Percentiles rank a stretch among this genome's conserved stretches.
These are phyloP conservation scores for Drosophila peninsularis DNA, from an alignment of 2,888 invertebrate genomes.

Conservation along the genomic window DNA sequence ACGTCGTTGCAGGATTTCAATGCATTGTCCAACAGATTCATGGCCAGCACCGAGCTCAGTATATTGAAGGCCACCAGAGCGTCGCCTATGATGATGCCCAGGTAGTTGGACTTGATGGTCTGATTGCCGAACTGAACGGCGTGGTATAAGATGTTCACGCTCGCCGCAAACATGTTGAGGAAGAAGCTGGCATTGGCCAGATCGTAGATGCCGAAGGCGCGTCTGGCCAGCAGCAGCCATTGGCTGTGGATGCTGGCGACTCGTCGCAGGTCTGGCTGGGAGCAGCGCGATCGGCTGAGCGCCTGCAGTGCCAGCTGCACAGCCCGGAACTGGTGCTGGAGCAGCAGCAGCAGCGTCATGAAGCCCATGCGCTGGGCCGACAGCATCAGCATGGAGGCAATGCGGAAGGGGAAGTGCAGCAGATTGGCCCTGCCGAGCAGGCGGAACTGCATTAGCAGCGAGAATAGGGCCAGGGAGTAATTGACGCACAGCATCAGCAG, in stretches of 20 bases:
- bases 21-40: slow-evolving; percentile 52
- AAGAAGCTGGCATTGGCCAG: slow-evolving; percentile 35
- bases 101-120: slow-evolving; percentile 22
- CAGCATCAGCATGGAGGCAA: slow-evolving; percentile 20
- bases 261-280: slow-evolving; percentile 9
- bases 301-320: slow-evolving; percentile 47
- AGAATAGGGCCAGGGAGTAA: slow-evolving; percentile 23
- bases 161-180: slow-evolving; percentile 45
- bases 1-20: slow-evolving; percentile 53
- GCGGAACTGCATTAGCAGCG: slow-evolving; percentile 37
- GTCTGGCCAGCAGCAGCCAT: slow-evolving; percentile 37
- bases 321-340: slow-evolving; percentile 57
- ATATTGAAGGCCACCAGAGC: slow-evolving; percentile 28
- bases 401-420: not conserved
- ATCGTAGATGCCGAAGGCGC: slow-evolving; percentile 42
- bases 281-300: slow-evolving; percentile 11
- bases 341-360: slow-evolving; percentile 43
- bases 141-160: slow-evolving; percentile 60
- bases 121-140: slow-evolving; percentile 52
- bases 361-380: slow-evolving; percentile 28
- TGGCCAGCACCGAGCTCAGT: slow-evolving; percentile 29
- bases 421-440: not conserved
- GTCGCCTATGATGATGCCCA: slow-evolving; percentile 29
- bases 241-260: slow-evolving; percentile 48
- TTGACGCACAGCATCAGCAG: slow-evolving; percentile 28